These are phyloP conservation scores for Zalophus californianus DNA, from an alignment of 2,797 vertebrate genomes.

Conservation along the genomic window DNA sequence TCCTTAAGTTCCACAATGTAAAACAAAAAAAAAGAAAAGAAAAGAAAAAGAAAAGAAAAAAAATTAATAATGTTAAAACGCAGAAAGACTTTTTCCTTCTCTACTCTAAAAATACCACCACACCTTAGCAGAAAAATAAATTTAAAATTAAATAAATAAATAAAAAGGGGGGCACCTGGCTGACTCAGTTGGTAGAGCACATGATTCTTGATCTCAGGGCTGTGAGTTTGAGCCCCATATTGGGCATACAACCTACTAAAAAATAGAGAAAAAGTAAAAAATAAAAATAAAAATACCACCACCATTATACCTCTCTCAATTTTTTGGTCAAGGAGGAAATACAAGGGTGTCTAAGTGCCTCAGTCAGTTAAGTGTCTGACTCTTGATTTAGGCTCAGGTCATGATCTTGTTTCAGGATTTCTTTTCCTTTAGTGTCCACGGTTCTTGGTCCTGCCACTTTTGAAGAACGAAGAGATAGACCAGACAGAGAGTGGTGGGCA, in stretches of 20 bases:
- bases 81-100: not conserved
- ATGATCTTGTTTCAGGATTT: not conserved
- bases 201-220: not conserved
- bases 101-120: not conserved
- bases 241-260: not conserved
- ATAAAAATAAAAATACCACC: not conserved
- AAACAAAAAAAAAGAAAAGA: not conserved
- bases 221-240: not conserved
- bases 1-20: not conserved
- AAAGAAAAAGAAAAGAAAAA: not conserved
- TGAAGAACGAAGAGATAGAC: not conserved
- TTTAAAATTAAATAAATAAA: not conserved
- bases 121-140: not conserved
- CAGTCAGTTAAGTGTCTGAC: not conserved
- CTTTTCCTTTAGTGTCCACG: not conserved
- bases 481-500: not conserved
- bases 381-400: not conserved
- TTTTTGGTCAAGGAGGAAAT: not conserved
- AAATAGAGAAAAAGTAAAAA: not conserved
- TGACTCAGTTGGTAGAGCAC: not conserved
- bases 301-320: not conserved
- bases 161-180: not conserved
- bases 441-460: not conserved
- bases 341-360: not conserved
- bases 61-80: not conserved